phyloP scores from a whole-genome alignment of 2,797 vertebrate genomes.

The Peromyscus attwateri region DNA sequence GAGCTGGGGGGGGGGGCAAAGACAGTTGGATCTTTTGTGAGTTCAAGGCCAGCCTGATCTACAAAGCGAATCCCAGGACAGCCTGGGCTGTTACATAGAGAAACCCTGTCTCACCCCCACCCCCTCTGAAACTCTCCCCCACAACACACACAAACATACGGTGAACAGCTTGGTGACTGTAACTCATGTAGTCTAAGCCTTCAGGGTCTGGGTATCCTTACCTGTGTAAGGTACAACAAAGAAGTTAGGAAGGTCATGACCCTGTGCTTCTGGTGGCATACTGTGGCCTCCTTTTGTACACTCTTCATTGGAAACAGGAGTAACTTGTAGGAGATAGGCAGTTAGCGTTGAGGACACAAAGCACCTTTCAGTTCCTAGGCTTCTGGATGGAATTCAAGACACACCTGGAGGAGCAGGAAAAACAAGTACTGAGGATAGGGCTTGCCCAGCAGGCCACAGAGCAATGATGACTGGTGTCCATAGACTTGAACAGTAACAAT shows the following conservation, averaged over 20 bases:
- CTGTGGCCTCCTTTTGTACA: slow-evolving; percentile 87
- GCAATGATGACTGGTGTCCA: slow-evolving; percentile 79
- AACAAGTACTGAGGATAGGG: slow-evolving; percentile 88
- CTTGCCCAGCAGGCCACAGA: slow-evolving; percentile 88
- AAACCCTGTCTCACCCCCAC: not conserved
- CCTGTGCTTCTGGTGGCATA: slow-evolving; percentile 90
- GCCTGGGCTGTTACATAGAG: not conserved
- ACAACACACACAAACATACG: slow-evolving; percentile 42
- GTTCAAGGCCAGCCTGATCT: not conserved
- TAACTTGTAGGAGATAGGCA: slow-evolving; percentile 80
- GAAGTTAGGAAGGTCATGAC: slow-evolving; percentile 92
- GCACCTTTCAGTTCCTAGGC: not conserved
- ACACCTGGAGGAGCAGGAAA: slow-evolving; percentile 97
- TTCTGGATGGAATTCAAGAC: not conserved
- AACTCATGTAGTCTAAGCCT: slow-evolving; percentile 94
- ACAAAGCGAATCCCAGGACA: not conserved
- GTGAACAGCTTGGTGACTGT: slow-evolving; percentile 94
- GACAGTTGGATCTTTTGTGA: not conserved
- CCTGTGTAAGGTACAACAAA: slow-evolving; percentile 92
- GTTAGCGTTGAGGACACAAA: not conserved
- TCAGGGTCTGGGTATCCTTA: slow-evolving; percentile 94
- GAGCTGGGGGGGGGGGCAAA: not conserved
- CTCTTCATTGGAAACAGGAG: slow-evolving; percentile 88
- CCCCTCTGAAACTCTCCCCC: slow-evolving; percentile 28
- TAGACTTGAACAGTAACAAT: slow-evolving; percentile 90